Conservation (phyloP, 2,113 vertebrate genomes). For the Podocnemis expansa region DNA sequence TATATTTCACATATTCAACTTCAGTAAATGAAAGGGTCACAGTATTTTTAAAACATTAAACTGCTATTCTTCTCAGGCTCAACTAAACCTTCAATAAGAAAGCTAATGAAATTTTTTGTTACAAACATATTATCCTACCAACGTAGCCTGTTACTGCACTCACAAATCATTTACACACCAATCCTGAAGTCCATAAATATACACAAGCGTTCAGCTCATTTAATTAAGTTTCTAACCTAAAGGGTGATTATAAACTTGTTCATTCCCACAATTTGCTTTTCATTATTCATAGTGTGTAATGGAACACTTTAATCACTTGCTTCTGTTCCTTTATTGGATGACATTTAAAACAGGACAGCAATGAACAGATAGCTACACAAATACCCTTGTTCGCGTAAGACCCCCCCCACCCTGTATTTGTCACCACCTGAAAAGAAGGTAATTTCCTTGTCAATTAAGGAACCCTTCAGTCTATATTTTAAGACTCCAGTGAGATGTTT, state of each 20-base stretch:
- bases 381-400: neutral
- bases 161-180: neutral
- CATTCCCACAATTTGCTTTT: conserved; percentile 8
- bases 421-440: neutral
- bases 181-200: neutral
- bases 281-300: neutral
- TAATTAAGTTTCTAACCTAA: neutral
- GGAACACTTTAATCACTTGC: neutral
- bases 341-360: conserved; percentile 12
- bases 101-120: neutral
- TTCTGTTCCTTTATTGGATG: neutral
- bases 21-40: neutral
- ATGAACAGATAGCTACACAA: neutral
- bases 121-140: neutral
- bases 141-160: neutral
- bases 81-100: neutral
- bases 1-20: neutral
- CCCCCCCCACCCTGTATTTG: neutral
- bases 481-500: neutral
- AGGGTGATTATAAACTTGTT: neutral
- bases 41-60: neutral
- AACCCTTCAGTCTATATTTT: neutral
- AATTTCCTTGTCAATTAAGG: neutral
- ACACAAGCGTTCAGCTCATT: neutral
- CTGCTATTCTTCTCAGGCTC: neutral